These are phyloP conservation scores for Agriopis aurantiaria DNA, from an alignment of 2,888 invertebrate genomes.

Conservation along the genomic window DNA sequence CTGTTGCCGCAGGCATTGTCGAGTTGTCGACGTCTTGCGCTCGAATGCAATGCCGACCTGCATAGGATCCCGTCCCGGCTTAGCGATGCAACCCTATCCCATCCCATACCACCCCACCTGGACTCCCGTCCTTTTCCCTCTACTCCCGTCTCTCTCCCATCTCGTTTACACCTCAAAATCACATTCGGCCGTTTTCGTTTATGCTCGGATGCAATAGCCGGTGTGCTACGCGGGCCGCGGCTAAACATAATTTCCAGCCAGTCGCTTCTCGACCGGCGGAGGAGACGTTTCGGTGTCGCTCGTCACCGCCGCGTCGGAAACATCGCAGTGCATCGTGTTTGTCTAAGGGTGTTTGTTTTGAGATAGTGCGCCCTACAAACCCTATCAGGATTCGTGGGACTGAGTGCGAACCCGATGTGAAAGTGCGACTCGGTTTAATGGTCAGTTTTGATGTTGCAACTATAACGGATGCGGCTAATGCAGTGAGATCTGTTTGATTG, in stretches of 20 bases:
- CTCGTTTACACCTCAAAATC: constrained; percentile 78
- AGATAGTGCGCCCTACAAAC: constrained; percentile 78
- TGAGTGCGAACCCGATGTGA: constrained; percentile 60
- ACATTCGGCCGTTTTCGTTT: constrained; percentile 82
- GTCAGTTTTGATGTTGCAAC: constrained; percentile 68
- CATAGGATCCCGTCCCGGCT: constrained; percentile 72
- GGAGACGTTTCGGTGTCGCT: constrained; percentile 68
- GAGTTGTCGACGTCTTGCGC: constrained; percentile 60
- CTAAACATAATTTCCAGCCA: constrained; percentile 83
- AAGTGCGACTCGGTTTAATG: constrained; percentile 68
- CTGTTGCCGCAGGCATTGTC: constrained; percentile 56
- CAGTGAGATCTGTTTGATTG: constrained; percentile 76
- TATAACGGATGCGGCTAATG: constrained; percentile 70
- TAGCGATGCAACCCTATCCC: constrained; percentile 73
- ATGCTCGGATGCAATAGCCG: constrained; percentile 84
- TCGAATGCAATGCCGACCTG: constrained; percentile 77
- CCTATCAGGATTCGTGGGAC: constrained; percentile 73
- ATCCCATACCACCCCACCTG: constrained; percentile 79
- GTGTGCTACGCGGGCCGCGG: constrained; percentile 81
- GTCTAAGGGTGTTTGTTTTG: constrained; percentile 79
- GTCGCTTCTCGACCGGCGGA: constrained; percentile 76
- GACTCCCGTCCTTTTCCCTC: constrained; percentile 65
- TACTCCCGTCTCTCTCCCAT: constrained; percentile 58
- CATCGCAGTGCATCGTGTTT: constrained; percentile 76
- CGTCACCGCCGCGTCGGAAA: constrained; percentile 70